Base-by-base conservation (phyloP, 2,888 invertebrate genomes). In the Dryococelus australis region DNA sequence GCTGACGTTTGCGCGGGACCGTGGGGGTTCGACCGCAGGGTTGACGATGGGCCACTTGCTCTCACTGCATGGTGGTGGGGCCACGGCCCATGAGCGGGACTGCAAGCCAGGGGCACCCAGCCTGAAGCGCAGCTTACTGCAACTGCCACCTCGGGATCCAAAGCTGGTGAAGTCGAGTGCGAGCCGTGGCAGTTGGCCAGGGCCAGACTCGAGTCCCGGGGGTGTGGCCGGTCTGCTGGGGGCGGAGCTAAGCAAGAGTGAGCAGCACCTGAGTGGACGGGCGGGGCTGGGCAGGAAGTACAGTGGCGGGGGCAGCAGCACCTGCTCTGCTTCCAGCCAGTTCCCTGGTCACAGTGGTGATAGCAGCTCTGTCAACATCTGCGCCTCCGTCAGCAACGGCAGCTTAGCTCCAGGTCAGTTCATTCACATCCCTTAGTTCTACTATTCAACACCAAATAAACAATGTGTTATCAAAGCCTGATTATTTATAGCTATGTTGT, bases 1-100 rank as follows among this genome's bases (percentile, higher is more conserved):
- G 10, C 98, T 99, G 87, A 96, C 97, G 0, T 98, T 98, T 91
- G 98, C 99, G 0, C 94, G 99, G 88, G 99, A 99, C 91, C 95
- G 96, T 80, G 93, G 93, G 28, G 90, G 91, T n/a, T 83, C 80
- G n/a, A 86, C 88, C 53, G 87, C 90, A 13, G 92, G 92, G 0
- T 91, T 92, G 53, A 91, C 91, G 24, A 92, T 93, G 90, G 91
- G 91, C 87, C 91, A 92, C 87, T 90, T 93, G 84, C 90, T 93
- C 43, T 92, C 92, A 81, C 90, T 92, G 79, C 94, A 93, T 90
- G 4, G 35, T 4, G 35, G 35, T 35, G 94, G 93, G 89, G 93
- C 93, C 89, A 92, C 93, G 16, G 91, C 91, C 0, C 91, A 92
- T 3, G 92, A 92, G 88, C 94, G 94, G 53, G 92, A 91, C 86